Base-by-base conservation (phyloP, 2,113 vertebrate species). In the Anas platyrhynchos region DNA sequence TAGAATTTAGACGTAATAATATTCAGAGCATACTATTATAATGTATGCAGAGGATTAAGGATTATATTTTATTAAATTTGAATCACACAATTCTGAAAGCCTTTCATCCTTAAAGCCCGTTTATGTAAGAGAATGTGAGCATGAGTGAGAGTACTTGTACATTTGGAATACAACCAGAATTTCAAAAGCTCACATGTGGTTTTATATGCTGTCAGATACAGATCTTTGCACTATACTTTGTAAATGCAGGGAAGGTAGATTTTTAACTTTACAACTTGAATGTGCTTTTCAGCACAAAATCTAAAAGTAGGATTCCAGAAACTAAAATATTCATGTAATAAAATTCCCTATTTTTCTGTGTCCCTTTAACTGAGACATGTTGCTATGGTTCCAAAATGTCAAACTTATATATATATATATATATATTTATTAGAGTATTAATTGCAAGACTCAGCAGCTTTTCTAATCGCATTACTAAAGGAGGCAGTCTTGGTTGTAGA, bases 291-390 rank as follows among this genome's bases (percentile, higher is more conserved):
- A 66, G 44, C 7, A 61, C 63, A 73, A 89, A 81, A 75, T 31
- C 21, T 65, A 26, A 48, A 83, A 85, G 41, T 38, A 91, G 26
- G 54, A 88, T 80, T 96, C 48, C 59, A 88, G 90, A 89, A 93
- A 65, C 31, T 62, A 31, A 83, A 69, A 44, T 46, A 44, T n/a
- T 89, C 4, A 11, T 69, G n/a, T 91, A 58, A 77, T 76, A 21
- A 7, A 11, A 58, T 77, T 95, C 44, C 23, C 34, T 80, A 55
- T 76, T 22, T 65, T 89, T 90, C 56, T 61, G n/a, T 74, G 50
- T 83, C 72, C 63, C 46, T 83, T 93, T 97, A 94, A 90, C 91
- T 88, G 71, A 94, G 79, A 62, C 75, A 69, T 68, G 91, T 86
- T 87, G 75, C 79, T 48, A 27, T 71, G 41, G 77, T 66, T 80